Evolutionary conservation across 2,797 vertebrate species (phyloP).

Genomic region (Centroberyx gerrardi): DNA sequence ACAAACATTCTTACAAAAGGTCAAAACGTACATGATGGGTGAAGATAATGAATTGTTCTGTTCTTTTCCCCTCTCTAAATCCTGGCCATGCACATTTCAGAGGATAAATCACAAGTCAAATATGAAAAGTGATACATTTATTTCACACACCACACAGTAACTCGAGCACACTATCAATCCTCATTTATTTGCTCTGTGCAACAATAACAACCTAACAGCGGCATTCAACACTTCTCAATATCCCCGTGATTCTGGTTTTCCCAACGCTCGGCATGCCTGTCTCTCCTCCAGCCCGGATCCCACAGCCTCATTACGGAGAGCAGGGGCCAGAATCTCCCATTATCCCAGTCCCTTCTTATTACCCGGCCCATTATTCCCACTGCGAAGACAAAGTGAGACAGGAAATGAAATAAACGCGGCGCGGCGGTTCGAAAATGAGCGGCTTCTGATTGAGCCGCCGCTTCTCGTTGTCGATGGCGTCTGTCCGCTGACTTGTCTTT

Average conservation of each 20-base stretch:
- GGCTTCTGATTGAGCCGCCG: slow-evolving; percentile 77
- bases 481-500: slow-evolving; percentile 75
- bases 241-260: slow-evolving; percentile 53
- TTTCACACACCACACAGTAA: slow-evolving; percentile 24
- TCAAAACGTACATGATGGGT: slow-evolving; percentile 31
- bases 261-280: slow-evolving; percentile 56
- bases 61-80: not conserved
- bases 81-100: not conserved
- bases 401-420: slow-evolving; percentile 85
- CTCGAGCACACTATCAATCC: slow-evolving; percentile 27
- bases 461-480: slow-evolving; percentile 74
- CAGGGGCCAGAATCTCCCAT: slow-evolving; percentile 74
- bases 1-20: slow-evolving; percentile 49
- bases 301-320: slow-evolving; percentile 67
- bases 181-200: slow-evolving; percentile 26
- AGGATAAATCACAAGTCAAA: slow-evolving; percentile 12
- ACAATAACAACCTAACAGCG: slow-evolving; percentile 47
- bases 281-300: slow-evolving; percentile 62
- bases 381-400: slow-evolving; percentile 79
- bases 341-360: slow-evolving; percentile 78
- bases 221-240: slow-evolving; percentile 48
- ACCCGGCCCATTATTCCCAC: slow-evolving; percentile 77
- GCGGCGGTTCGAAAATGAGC: slow-evolving; percentile 72
- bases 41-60: slow-evolving; percentile 26
- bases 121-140: slow-evolving; percentile 22